Conservation (phyloP, 2,797 vertebrate species). For the Malurus splendens region DNA sequence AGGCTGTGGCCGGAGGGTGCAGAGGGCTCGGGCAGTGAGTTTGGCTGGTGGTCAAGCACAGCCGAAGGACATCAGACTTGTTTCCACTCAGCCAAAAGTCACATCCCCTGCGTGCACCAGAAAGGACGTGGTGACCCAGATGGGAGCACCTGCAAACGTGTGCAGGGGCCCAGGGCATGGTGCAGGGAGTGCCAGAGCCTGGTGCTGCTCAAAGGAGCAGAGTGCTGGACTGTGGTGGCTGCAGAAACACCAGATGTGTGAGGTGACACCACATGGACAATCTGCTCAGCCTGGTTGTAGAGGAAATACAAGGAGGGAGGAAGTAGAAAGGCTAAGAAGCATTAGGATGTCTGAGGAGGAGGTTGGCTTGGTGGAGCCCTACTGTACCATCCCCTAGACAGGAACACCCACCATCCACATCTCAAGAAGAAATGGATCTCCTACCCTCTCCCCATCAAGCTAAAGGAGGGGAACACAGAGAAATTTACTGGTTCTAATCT, state of each 20-base stretch:
- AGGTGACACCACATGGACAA: accelerated
- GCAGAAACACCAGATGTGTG: accelerated
- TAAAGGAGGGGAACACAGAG: neutral
- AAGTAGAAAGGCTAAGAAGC: neutral
- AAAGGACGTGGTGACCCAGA: accelerated
- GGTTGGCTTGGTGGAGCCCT: neutral
- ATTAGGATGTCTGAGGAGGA: neutral
- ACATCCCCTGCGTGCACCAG: accelerated
- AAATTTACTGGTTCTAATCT: neutral
- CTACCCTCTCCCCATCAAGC: too few species aligned
- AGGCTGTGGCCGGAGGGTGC: accelerated
- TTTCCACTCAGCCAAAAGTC: neutral
- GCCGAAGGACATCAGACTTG: neutral
- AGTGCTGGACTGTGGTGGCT: accelerated
- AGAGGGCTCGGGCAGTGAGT: neutral
- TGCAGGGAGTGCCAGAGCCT: accelerated
- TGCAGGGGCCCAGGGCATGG: accelerated
- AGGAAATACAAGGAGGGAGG: neutral
- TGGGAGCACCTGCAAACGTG: accelerated
- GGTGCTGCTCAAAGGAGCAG: accelerated
- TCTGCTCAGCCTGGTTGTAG: neutral
- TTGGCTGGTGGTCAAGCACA: accelerated
- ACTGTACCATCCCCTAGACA: neutral
- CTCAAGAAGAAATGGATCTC: neutral
- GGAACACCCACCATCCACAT: too few species aligned